phyloP scores from a whole-genome alignment of 2,113 vertebrate genomes.

The Bubalus kerabau region DNA sequence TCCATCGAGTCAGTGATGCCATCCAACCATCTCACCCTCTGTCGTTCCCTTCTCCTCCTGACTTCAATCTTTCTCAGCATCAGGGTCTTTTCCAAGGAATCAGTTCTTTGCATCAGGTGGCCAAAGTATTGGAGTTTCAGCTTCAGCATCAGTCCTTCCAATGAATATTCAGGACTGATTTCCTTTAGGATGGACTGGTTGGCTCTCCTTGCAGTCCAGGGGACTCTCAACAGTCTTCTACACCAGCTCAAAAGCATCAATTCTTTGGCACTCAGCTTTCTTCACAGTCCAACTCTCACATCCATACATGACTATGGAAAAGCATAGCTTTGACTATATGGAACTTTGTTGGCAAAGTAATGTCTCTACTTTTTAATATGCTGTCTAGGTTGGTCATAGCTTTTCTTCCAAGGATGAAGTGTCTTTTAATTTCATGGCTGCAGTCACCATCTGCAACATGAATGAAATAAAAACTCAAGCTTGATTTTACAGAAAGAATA shows the following conservation, averaged over 20 bases:
- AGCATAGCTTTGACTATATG: background rate
- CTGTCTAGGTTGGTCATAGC: background rate
- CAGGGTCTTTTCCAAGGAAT: background rate
- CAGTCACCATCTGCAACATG: background rate
- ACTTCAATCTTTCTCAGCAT: background rate
- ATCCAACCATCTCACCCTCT: background rate
- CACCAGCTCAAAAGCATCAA: background rate
- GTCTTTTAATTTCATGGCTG: background rate
- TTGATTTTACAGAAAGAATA: background rate
- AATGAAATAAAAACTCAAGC: background rate
- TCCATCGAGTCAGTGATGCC: background rate
- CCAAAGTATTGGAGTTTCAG: background rate
- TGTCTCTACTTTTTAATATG: background rate
- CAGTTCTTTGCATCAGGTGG: background rate
- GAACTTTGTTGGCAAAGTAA: background rate
- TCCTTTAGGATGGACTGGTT: background rate
- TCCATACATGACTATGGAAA: background rate
- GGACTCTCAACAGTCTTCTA: background rate
- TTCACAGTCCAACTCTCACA: background rate
- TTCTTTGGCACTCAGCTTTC: background rate
- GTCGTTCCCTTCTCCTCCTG: fast-evolving
- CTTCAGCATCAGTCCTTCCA: background rate
- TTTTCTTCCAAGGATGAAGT: background rate
- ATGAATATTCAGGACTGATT: background rate
- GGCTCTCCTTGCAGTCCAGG: background rate